Base-by-base conservation (phyloP, 2,797 vertebrate genomes). In the Eospalax fontanierii region DNA sequence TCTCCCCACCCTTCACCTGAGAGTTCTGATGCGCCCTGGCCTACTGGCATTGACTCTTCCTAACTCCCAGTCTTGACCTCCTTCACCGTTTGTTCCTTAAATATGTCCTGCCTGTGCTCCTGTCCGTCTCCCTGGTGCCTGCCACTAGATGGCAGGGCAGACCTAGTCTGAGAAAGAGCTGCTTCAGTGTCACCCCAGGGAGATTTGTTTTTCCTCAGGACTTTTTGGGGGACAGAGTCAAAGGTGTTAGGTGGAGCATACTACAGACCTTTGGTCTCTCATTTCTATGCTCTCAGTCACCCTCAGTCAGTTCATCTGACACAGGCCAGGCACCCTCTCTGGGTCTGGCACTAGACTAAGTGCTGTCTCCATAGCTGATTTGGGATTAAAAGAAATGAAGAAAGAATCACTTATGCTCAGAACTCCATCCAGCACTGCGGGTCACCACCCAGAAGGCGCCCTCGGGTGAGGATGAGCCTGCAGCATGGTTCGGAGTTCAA, bases 131-230 rank as follows among this genome's bases (percentile, higher is more conserved):
- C 61, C 46, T 21, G 54, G 9, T 3, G 3, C 30, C 26, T 0
- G 18, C 95, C 97, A 89, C 97, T 95, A 97, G 97, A 94, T 97
- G 97, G 96, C 97, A 97, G 97, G 73, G n/a, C 2, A 22, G 94
- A 80, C 5, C 93, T 21, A 84, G 65, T 61, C 8, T 71, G 50
- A 83, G 82, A 80, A 80, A 90, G 16, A 54, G 6, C 40, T 0
- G 2, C 10, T 4, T 24, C 21, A 2, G 1, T 21, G 46, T 95
- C 7, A 1, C 28, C n/a, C 40, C 66, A 61, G 19, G 38, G 61
- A n/a, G 54, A 14, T 61, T 54, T 40, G 66, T 38, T 38, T 35
- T 80, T 81, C 84, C 33, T 14, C 19, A 22, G 3, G 38, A 16
- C 24, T 61, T 54, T 54, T 35, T 16, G 7, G 8, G 18, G 30